These are phyloP conservation scores for Orthonyx spaldingii DNA, from an alignment of 2,113 vertebrate genomes.

Conservation along the genomic window DNA sequence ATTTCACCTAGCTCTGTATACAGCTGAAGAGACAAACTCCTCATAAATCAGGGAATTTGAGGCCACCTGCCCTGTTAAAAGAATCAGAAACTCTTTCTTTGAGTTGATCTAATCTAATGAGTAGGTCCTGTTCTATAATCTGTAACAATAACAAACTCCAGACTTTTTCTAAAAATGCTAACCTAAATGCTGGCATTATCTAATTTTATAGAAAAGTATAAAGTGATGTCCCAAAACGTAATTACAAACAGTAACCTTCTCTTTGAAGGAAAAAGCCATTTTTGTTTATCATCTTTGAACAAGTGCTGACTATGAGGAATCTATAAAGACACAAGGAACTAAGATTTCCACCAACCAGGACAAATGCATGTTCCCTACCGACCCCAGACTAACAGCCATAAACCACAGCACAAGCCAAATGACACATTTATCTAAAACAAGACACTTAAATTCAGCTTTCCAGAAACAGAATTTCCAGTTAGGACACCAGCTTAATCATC, in stretches of 20 bases:
- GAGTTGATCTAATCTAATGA: not conserved
- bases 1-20: not conserved
- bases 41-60: not conserved
- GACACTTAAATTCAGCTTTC: not conserved
- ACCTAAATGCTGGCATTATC: not conserved
- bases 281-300: not conserved
- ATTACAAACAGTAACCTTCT: not conserved
- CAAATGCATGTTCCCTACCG: not conserved
- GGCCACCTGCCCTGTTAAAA: not conserved
- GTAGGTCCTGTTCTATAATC: not conserved
- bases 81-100: not conserved
- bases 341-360: not conserved
- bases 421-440: not conserved
- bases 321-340: not conserved
- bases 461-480: not conserved
- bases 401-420: not conserved
- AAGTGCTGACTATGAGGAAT: not conserved
- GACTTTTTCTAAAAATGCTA: not conserved
- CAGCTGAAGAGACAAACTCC: not conserved
- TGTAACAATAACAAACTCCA: not conserved
- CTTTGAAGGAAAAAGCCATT: not conserved
- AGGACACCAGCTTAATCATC: not conserved
- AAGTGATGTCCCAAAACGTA: not conserved
- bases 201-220: not conserved
- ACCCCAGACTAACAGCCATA: not conserved